Percentiles rank a stretch among this genome's conserved stretches.
phyloP scores from a whole-genome alignment of 2,797 vertebrate genomes.

The Myotis vivesi region DNA sequence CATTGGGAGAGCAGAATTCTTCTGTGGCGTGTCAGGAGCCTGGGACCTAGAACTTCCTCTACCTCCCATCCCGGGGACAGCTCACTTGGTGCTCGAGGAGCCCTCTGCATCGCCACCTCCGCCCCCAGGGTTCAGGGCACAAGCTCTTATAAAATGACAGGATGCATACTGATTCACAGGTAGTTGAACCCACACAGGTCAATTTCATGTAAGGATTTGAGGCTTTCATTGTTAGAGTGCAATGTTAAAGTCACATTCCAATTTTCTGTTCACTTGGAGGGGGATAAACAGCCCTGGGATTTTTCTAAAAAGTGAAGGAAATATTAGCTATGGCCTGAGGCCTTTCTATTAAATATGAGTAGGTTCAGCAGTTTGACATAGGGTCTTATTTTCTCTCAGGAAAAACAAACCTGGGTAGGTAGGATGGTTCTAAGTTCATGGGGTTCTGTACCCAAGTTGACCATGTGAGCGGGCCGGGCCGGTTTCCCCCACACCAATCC shows the following conservation, averaged over 20 bases:
- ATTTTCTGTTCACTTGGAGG: background rate
- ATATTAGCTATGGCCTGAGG: background rate
- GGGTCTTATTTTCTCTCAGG: background rate
- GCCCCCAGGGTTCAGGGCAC: background rate
- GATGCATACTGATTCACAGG: background rate
- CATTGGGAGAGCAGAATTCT: background rate
- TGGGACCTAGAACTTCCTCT: background rate
- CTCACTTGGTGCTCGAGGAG: background rate
- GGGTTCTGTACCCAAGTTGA: background rate
- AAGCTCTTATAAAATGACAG: background rate
- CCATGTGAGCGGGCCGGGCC: rapidly evolving
- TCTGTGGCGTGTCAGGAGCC: background rate
- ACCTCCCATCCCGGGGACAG: background rate
- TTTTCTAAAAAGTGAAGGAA: slow-evolving; percentile 37
- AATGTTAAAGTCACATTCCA: slow-evolving; percentile 8
- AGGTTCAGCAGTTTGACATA: background rate
- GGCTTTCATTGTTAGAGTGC: background rate
- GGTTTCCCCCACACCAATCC: background rate
- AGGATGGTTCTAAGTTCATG: background rate
- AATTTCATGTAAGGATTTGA: background rate
- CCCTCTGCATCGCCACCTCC: background rate
- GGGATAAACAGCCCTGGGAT: background rate
- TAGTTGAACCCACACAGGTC: background rate
- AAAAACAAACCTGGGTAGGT: background rate
- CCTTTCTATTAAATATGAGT: background rate